Conservation (phyloP, 1,140 invertebrate genomes). For the Panagrolaimus sp. region DNA sequence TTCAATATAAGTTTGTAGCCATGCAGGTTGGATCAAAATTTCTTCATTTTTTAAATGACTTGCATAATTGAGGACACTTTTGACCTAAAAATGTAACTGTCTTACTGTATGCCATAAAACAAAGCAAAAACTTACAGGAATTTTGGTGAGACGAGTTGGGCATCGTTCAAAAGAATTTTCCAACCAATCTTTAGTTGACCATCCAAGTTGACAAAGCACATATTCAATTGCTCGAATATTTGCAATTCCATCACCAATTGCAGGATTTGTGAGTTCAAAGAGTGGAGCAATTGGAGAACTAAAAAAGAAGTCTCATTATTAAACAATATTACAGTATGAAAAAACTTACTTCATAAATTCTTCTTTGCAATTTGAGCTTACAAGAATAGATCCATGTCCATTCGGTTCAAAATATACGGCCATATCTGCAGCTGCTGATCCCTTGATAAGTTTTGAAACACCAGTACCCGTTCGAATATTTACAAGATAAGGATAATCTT, state of each 20-base stretch:
- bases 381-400: slow-evolving; percentile 82
- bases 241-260: slow-evolving; percentile 89
- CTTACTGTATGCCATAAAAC: slow-evolving; percentile 49
- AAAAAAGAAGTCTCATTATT: background rate
- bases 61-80: slow-evolving; percentile 29
- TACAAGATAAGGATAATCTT: slow-evolving; percentile 70
- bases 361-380: slow-evolving; percentile 58
- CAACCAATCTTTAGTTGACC: slow-evolving; percentile 70
- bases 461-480: slow-evolving; percentile 85
- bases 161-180: slow-evolving; percentile 76
- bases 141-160: slow-evolving; percentile 14
- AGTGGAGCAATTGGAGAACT: slow-evolving; percentile 18
- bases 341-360: slow-evolving; percentile 17
- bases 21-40: slow-evolving; percentile 37
- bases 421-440: slow-evolving; percentile 82
- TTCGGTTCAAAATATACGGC: slow-evolving; percentile 99
- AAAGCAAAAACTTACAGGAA: background rate
- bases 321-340: background rate
- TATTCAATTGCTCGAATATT: slow-evolving; percentile 89
- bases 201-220: slow-evolving; percentile 68
- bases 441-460: slow-evolving; percentile 94
- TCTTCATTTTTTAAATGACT: slow-evolving; percentile 33
- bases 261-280: slow-evolving; percentile 51
- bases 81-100: background rate
- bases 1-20: slow-evolving; percentile 48